Evolutionary conservation across 2,888 invertebrate species (phyloP).

Genomic region (Synergus laeviventris): DNA sequence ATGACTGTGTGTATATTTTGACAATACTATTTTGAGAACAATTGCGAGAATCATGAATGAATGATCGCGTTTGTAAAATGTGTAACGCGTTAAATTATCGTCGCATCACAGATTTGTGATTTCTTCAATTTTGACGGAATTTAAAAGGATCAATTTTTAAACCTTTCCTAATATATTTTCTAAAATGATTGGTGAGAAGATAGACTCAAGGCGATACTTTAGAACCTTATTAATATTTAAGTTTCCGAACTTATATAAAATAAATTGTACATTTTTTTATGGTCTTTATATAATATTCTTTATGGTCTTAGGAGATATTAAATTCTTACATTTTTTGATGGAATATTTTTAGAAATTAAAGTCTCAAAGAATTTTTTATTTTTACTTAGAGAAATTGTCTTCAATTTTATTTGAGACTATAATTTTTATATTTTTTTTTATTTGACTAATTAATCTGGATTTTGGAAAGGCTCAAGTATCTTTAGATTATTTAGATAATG

Average conservation of each 20-base stretch:
- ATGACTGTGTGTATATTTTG: conserved; percentile 70
- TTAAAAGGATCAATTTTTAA: background rate
- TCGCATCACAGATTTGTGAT: conserved; percentile 7
- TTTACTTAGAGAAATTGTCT: background rate
- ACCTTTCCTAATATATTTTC: background rate
- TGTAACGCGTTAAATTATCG: conserved; percentile 5
- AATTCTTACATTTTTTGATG: background rate
- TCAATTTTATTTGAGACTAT: background rate
- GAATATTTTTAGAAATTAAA: background rate
- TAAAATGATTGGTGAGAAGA: background rate
- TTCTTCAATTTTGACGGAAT: background rate
- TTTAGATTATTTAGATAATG: background rate
- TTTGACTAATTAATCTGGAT: background rate
- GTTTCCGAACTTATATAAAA: background rate
- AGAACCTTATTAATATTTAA: background rate
- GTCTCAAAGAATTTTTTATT: background rate
- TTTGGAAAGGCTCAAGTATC: background rate
- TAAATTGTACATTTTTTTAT: background rate
- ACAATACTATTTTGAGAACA: conserved; percentile 66
- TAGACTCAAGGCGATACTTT: background rate
- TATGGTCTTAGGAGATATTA: background rate
- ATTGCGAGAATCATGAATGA: conserved; percentile 15
- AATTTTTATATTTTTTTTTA: background rate
- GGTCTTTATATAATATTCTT: background rate
- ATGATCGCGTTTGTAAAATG: conserved; percentile 17